A percentile compares a stretch with the other conserved stretches of the same genome.
phyloP scores from a whole-genome alignment of 2,797 vertebrate species.

The Pitangus sulphuratus region DNA sequence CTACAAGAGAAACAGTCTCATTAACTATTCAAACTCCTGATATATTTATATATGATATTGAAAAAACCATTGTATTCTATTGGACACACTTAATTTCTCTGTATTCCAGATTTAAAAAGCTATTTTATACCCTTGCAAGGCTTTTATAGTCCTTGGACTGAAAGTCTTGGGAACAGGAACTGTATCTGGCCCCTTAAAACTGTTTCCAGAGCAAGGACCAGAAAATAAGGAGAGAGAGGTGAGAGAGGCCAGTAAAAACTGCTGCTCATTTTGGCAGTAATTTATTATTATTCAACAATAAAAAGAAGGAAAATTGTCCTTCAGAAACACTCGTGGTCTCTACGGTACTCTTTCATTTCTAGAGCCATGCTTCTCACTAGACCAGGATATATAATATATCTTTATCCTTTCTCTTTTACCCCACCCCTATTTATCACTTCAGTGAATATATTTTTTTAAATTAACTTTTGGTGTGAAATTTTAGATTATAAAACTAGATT shows the following conservation, averaged over 20 bases:
- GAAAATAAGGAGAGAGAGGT: not conserved
- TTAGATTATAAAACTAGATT: not conserved
- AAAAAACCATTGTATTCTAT: not conserved
- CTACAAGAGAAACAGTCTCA: slow-evolving; percentile 75
- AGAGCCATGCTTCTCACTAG: rapidly evolving
- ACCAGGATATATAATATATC: not conserved
- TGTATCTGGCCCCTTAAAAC: not conserved
- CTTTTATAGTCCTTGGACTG: not conserved
- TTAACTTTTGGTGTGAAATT: not conserved
- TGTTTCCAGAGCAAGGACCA: not conserved
- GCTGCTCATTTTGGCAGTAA: not conserved
- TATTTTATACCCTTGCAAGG: not conserved
- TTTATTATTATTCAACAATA: not conserved
- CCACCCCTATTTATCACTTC: not conserved
- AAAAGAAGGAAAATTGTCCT: not conserved
- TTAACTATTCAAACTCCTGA: slow-evolving; percentile 8
- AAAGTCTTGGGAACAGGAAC: not conserved
- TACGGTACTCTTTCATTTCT: not conserved
- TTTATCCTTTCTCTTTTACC: not conserved
- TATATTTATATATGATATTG: not conserved
- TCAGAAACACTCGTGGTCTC: not conserved
- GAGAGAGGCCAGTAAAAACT: not conserved
- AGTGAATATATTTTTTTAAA: not conserved
- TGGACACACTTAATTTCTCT: not conserved
- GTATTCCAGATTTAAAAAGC: not conserved